These are phyloP conservation scores for Esox lucius DNA, from an alignment of 2,797 vertebrate species.

Conservation along the genomic window DNA sequence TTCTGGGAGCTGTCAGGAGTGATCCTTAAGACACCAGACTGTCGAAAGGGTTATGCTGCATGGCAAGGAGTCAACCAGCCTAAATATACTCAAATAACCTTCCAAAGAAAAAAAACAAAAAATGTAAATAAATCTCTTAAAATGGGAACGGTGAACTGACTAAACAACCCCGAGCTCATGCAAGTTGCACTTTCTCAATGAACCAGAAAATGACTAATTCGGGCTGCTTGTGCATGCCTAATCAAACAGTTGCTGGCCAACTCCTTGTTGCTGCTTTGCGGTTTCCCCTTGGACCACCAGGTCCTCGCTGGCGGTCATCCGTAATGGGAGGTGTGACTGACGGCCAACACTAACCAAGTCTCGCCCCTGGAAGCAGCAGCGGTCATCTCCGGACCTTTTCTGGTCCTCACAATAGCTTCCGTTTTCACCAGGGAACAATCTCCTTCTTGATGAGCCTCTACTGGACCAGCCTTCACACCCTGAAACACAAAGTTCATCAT, in stretches of 20 bases:
- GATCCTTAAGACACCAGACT: no score
- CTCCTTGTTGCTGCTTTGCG: background rate
- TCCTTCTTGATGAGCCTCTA: constrained; percentile 54
- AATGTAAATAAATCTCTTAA: no score
- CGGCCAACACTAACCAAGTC: constrained; percentile 66
- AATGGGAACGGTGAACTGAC: no score
- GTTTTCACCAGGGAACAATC: constrained; percentile 73
- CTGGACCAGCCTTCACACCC: constrained; percentile 62
- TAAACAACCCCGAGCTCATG: no score
- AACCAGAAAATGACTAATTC: no score
- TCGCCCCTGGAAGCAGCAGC: constrained; percentile 17
- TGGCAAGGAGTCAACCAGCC: no score
- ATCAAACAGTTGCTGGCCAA: background rate
- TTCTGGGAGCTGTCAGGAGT: no score
- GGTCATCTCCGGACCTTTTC: constrained; percentile 68
- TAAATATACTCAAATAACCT: no score
- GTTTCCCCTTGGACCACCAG: background rate
- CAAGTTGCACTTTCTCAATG: no score
- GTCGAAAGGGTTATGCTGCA: no score
- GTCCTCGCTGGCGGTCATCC: background rate
- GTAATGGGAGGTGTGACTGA: background rate
- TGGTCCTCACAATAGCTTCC: constrained; percentile 62
- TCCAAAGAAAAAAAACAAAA: background rate
- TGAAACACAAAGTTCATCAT: constrained; percentile 27
- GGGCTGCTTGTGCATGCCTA: no score